Base-by-base conservation (phyloP, 2,888 invertebrate species). In the Apantesis nais region DNA sequence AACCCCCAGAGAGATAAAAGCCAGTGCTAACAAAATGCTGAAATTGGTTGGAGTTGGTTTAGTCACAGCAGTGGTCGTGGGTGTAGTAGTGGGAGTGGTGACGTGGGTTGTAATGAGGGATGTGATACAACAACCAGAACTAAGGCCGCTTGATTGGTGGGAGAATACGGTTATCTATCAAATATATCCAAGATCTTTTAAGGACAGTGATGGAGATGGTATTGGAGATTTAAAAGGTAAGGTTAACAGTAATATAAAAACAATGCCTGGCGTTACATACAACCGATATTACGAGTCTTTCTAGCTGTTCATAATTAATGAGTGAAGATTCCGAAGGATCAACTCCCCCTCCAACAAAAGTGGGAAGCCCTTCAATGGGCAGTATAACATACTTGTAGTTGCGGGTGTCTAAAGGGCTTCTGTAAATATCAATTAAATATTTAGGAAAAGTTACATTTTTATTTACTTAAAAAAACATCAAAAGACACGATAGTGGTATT, bases 181-280 rank as follows among this genome's bases (percentile, higher is more conserved):
- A 90, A 97, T 98, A 48, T 97, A 98, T 87, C 97, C 98, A 0
- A 95, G 97, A 71, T 97, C 98, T 0, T 98, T 98, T 90, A 96
- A 96, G 88, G 99, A 99, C 88, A 96, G 96, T 22, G 92, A 97
- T 89, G 97, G 96, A 0, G 97, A 98, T 89, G 98, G 98, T 8
- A 94, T 97, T 39, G 98, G 98, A 0, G 98, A 99, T 91, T 89
- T 98, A 11, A 95, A 95, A 88, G 98, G 98, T 95, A 67, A 34
- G 29, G 19, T 41, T 61, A 8, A 1, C n/a, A 34, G 1, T 37
- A 16, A 34, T 48, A 48, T 48, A 14, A 48, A 4, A 19, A n/a
- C n/a, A n/a, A n/a, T n/a, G n/a, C n/a, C n/a, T n/a, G n/a, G n/a
- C n/a, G n/a, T n/a, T n/a, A n/a, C n/a, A n/a, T n/a, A n/a, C n/a